Evolutionary conservation across 2,113 vertebrate genomes (phyloP).

Genomic region (Terrapene triunguis): DNA sequence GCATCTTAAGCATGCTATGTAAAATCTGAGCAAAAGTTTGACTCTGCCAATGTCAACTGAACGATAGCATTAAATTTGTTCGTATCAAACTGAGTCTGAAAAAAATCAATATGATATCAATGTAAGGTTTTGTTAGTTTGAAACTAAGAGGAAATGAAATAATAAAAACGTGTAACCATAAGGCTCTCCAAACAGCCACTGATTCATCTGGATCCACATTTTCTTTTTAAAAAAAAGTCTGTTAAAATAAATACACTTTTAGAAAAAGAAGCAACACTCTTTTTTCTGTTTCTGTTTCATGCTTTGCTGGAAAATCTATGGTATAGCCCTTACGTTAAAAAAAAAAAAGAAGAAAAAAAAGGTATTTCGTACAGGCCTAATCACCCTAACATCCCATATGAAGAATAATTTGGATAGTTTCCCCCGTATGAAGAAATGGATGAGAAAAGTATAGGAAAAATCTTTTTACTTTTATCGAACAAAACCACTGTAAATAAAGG

Average conservation of each 20-base stretch:
- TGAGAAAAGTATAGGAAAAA: not conserved
- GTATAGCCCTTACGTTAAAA: not conserved
- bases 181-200: not conserved
- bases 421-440: not conserved
- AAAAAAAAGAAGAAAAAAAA: not conserved
- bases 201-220: conserved; percentile 37
- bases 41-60: conserved; percentile 37
- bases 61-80: conserved; percentile 21
- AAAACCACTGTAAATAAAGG: not conserved
- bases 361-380: not conserved
- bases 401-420: not conserved
- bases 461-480: not conserved
- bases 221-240: not conserved
- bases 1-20: not conserved
- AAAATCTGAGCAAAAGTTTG: conserved; percentile 26
- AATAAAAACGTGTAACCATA: not conserved
- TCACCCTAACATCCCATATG: not conserved
- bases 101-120: not conserved
- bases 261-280: not conserved
- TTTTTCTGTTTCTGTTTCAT: conserved; percentile 12
- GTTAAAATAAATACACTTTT: not conserved
- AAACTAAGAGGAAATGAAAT: conserved; percentile 10
- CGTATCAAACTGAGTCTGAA: not conserved
- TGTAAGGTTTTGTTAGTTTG: conserved; percentile 48
- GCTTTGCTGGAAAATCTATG: not conserved